phyloP scores from a whole-genome alignment of 2,888 invertebrate species.

The Lepidochitona cinerea region DNA sequence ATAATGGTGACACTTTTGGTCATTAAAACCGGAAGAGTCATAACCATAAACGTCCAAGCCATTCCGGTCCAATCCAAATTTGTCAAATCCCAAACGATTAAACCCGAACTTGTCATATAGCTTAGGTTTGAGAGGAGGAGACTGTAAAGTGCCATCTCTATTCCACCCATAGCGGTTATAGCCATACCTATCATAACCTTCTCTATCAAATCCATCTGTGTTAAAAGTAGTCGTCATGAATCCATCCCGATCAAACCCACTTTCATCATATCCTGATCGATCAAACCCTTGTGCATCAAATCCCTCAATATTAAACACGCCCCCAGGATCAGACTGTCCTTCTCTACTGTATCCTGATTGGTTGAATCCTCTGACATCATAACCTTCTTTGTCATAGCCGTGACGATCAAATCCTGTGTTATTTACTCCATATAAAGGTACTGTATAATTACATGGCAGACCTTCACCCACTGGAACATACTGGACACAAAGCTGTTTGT shows the following conservation, averaged over 20 bases:
- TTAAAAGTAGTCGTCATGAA: constrained; percentile 60
- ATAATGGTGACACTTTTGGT: constrained; percentile 56
- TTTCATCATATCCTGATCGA: constrained; percentile 56
- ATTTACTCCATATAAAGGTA: constrained; percentile 43
- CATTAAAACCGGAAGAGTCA: constrained; percentile 56
- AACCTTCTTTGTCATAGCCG: constrained; percentile 53
- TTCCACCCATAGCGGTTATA: constrained; percentile 66
- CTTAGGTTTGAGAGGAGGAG: constrained; percentile 1
- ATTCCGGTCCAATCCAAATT: constrained; percentile 60
- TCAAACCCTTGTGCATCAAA: constrained; percentile 59
- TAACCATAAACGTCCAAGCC: constrained; percentile 67
- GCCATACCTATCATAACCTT: constrained; percentile 62
- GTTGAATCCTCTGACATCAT: constrained; percentile 57
- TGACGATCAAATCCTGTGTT: constrained; percentile 50
- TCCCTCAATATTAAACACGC: constrained; percentile 51
- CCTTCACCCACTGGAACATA: constrained; percentile 57
- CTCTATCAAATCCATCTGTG: constrained; percentile 61
- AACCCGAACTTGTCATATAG: constrained; percentile 54
- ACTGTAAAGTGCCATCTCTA: constrained; percentile 47
- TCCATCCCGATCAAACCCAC: constrained; percentile 59
- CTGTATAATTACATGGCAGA: constrained; percentile 48
- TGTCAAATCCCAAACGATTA: constrained; percentile 57
- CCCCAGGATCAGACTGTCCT: constrained; percentile 47
- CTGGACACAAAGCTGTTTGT: constrained; percentile 60
- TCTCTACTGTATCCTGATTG: constrained; percentile 48